Evolutionary conservation across 2,797 vertebrate species (phyloP).

Genomic region (Takifugu ocellatus): DNA sequence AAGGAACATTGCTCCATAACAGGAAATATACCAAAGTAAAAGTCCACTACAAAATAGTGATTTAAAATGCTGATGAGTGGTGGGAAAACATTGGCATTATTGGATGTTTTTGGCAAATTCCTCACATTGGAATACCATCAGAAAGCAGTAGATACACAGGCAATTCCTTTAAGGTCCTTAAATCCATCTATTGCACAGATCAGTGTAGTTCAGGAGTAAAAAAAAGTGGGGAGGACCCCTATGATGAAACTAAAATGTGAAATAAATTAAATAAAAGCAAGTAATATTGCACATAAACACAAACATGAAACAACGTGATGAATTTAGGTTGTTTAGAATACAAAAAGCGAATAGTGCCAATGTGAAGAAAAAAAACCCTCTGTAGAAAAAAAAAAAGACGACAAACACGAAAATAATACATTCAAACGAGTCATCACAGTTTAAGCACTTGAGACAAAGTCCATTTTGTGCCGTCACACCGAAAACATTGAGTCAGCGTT

Average conservation of each 20-base stretch:
- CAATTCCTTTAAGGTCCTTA: conserved; percentile 53
- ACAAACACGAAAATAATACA: conserved; percentile 58
- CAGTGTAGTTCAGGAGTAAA: conserved; percentile 29
- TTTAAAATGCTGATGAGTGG: conserved; percentile 26
- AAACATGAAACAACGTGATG: conserved; percentile 54
- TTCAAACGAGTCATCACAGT: conserved; percentile 76
- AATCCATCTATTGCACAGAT: conserved; percentile 72
- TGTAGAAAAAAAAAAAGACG: conserved; percentile 38
- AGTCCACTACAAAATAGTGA: conserved; percentile 10
- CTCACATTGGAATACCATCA: conserved; percentile 34
- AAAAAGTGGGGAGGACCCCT: conserved; percentile 21
- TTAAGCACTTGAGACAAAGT: conserved; percentile 66
- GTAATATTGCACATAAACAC: conserved; percentile 65
- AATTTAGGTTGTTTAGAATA: conserved; percentile 38
- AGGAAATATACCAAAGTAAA: conserved; percentile 29
- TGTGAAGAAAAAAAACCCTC: conserved; percentile 40
- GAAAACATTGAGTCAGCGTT: conserved; percentile 63
- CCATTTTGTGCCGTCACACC: conserved; percentile 64
- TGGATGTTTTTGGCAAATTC: conserved; percentile 64
- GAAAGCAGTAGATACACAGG: conserved; percentile 29
- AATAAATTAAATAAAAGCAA: conserved; percentile 73
- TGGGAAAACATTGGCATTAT: conserved; percentile 42
- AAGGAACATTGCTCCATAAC: conserved; percentile 26
- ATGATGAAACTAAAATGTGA: conserved; percentile 58
- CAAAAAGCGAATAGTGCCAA: conserved; percentile 52